Evolutionary conservation across 2,888 invertebrate species (phyloP).

Genomic region (Drosophila phalerata): DNA sequence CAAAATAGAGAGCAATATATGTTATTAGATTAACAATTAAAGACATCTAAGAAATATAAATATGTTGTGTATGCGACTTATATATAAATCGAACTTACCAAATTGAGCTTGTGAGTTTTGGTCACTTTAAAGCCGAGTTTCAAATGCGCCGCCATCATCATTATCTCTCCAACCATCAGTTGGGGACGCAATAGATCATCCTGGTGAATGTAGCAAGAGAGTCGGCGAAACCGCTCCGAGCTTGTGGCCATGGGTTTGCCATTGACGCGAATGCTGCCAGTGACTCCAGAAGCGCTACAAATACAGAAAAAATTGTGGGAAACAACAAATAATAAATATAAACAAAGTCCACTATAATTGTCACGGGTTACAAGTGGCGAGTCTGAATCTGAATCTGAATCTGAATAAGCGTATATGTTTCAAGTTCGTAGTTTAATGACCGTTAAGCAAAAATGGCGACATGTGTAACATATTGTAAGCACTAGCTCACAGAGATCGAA

Average conservation of each 20-base stretch:
- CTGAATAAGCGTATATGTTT: constrained; percentile 43
- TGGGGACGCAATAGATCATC: constrained; percentile 91
- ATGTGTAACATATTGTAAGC: not conserved
- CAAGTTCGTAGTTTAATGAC: constrained; percentile 81
- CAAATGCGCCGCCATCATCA: constrained; percentile 93
- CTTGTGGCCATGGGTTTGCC: constrained; percentile 87
- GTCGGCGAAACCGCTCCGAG: constrained; percentile 89
- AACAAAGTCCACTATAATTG: constrained; percentile 6
- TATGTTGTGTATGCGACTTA: not conserved
- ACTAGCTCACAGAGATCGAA: not conserved
- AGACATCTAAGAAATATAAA: not conserved
- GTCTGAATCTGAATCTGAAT: constrained; percentile 2
- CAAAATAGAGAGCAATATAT: constrained; percentile 36
- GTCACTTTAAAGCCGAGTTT: constrained; percentile 91
- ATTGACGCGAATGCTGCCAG: constrained; percentile 91
- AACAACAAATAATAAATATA: constrained; percentile 16
- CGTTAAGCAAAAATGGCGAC: constrained; percentile 61
- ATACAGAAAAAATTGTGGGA: constrained; percentile 2
- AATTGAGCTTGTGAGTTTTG: constrained; percentile 89
- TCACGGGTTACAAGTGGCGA: not conserved
- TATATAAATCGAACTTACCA: constrained; percentile 86
- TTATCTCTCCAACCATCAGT: constrained; percentile 92
- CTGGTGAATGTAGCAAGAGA: constrained; percentile 95
- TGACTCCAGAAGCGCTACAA: constrained; percentile 89
- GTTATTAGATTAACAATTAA: not conserved